phyloP scores from a whole-genome alignment of 2,888 invertebrate species.

The Eupsilia transversa region DNA sequence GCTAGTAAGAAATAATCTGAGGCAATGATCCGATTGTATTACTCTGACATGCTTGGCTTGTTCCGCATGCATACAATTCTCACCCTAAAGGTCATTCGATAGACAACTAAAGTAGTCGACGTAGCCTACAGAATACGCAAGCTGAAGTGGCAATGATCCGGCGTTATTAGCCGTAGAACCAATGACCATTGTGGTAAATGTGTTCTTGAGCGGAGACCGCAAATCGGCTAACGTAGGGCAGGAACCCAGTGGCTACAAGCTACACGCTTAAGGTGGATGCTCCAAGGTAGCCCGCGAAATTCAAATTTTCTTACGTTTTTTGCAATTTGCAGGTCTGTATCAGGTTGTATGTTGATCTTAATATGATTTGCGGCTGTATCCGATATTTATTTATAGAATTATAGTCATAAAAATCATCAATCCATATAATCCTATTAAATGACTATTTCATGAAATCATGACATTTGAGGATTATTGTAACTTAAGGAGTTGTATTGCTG shows the following conservation, averaged over 20 bases:
- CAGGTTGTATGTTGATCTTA: no score
- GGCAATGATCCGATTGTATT: neutral
- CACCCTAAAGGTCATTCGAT: neutral
- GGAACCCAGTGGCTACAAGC: neutral
- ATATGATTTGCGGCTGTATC: no score
- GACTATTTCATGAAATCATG: no score
- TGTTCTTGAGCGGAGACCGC: conserved; percentile 24
- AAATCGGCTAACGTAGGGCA: conserved; percentile 25
- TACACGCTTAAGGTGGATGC: no score
- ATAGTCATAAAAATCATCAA: no score
- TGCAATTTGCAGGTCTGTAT: no score
- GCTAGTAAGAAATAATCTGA: neutral
- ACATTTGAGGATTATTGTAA: no score
- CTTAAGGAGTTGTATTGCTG: no score
- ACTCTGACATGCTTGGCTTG: neutral
- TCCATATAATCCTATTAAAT: no score
- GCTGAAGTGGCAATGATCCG: conserved; percentile 5
- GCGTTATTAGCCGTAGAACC: conserved; percentile 24
- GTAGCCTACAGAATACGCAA: neutral
- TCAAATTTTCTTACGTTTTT: no score
- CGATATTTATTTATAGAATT: no score
- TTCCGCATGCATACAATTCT: neutral
- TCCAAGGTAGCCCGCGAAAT: no score
- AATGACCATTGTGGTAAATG: conserved; percentile 9
- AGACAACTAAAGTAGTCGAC: neutral